phyloP scores from a whole-genome alignment of 2,113 vertebrate species.

The Corvus cornix region DNA sequence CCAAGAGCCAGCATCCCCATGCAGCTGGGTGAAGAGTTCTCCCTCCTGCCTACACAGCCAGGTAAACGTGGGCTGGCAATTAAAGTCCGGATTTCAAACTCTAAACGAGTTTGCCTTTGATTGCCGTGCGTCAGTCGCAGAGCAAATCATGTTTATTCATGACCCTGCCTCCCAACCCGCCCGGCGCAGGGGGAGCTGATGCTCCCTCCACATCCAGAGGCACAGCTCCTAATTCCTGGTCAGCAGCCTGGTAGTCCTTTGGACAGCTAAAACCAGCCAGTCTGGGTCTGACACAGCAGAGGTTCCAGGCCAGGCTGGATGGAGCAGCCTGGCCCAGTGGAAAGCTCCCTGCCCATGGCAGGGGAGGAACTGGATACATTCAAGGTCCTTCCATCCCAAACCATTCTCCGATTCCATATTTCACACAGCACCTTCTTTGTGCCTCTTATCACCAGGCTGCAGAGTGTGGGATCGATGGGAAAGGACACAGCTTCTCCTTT shows the following conservation, averaged over 20 bases:
- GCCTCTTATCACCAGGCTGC: neutral
- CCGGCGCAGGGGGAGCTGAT: neutral
- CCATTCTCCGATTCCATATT: neutral
- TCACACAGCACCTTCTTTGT: rapidly evolving
- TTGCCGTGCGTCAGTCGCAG: constrained; percentile 5
- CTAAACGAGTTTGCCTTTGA: constrained; percentile 2
- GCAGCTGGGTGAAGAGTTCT: constrained; percentile 39
- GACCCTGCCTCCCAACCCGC: neutral
- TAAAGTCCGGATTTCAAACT: constrained; percentile 12
- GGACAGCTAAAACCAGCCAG: neutral
- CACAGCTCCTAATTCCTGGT: rapidly evolving
- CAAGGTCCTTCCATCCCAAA: neutral
- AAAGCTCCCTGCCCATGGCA: neutral
- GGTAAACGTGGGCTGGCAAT: constrained; percentile 30
- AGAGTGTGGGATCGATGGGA: rapidly evolving
- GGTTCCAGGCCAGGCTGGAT: rapidly evolving
- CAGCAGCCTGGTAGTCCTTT: neutral
- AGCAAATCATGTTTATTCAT: constrained; percentile 6
- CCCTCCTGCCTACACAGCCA: constrained; percentile 15
- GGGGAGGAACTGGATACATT: neutral
- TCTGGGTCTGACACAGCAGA: rapidly evolving
- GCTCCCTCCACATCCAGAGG: neutral
- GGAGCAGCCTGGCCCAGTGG: neutral
- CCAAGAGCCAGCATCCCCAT: neutral
- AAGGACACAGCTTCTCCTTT: neutral